These are phyloP conservation scores for Colistium nudipinnis DNA, from an alignment of 2,113 vertebrate species.

Conservation along the genomic window DNA sequence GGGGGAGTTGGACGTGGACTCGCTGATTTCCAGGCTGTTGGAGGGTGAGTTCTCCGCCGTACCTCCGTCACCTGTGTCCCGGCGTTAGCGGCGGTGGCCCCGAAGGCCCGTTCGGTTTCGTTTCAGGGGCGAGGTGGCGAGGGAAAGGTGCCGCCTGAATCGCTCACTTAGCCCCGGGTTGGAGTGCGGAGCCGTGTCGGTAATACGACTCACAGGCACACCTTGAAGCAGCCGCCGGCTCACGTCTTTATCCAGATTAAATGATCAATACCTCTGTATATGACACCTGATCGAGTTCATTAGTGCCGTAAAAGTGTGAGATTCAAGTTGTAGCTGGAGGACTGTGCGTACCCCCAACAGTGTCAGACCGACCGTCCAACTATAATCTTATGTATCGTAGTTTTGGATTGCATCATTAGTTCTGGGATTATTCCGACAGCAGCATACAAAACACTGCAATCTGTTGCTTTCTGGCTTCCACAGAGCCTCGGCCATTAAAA, in stretches of 20 bases:
- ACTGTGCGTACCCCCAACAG: not conserved
- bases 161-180: conserved; percentile 22
- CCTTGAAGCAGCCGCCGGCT: conserved; percentile 3
- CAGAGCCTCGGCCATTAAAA: not conserved
- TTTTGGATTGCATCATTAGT: not conserved
- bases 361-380: not conserved
- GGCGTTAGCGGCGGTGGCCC: accelerated
- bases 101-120: accelerated
- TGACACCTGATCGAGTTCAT: not conserved
- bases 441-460: not conserved
- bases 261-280: not conserved
- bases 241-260: not conserved
- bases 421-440: not conserved
- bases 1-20: conserved; percentile 97
- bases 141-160: not conserved
- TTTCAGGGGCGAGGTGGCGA: not conserved
- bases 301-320: not conserved
- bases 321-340: conserved; percentile 41
- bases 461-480: not conserved
- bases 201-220: conserved; percentile 37
- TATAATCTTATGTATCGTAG: not conserved
- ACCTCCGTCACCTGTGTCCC: too few relatives aligned
- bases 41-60: conserved; percentile 86
- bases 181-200: conserved; percentile 15
- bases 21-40: conserved; percentile 94